Conservation (phyloP, 2,888 invertebrate genomes). For the Cheilosia pagana region DNA sequence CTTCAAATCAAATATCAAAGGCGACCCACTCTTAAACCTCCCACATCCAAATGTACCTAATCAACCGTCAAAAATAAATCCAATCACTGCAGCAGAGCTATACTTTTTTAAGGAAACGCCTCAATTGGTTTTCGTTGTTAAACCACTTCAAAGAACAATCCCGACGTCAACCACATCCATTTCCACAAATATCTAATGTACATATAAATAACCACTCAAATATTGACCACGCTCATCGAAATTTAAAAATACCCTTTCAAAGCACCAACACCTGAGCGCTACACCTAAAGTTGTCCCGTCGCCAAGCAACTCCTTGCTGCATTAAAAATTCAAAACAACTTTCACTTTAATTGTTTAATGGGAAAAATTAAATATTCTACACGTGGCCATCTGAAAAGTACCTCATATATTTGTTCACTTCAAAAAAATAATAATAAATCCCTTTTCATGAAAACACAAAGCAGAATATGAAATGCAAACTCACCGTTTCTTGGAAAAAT, state of each 20-base stretch:
- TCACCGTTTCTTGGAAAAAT: constrained; percentile 82
- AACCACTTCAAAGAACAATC: background rate
- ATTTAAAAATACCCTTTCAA: background rate
- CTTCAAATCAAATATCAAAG: too few relatives aligned
- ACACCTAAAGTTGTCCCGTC: background rate
- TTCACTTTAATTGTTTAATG: constrained; percentile 50
- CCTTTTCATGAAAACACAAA: background rate
- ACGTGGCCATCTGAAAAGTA: constrained; percentile 7
- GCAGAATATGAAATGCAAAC: constrained; percentile 19
- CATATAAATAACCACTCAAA: background rate
- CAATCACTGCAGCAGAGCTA: too few relatives aligned
- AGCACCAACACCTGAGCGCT: background rate
- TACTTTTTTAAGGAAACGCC: background rate
- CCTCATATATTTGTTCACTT: background rate
- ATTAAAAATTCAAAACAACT: constrained; percentile 44
- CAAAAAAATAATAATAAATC: too few relatives aligned
- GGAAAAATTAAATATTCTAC: constrained; percentile 45
- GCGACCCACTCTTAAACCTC: too few relatives aligned
- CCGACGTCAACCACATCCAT: background rate
- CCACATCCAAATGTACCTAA: too few relatives aligned
- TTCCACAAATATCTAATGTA: background rate
- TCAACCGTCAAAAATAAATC: too few relatives aligned
- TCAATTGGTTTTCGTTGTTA: background rate
- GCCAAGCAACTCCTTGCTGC: constrained; percentile 9
- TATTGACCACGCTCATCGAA: background rate